Base-by-base conservation (phyloP, 1,140 invertebrate genomes). In the Rhyacophila brunnea region DNA sequence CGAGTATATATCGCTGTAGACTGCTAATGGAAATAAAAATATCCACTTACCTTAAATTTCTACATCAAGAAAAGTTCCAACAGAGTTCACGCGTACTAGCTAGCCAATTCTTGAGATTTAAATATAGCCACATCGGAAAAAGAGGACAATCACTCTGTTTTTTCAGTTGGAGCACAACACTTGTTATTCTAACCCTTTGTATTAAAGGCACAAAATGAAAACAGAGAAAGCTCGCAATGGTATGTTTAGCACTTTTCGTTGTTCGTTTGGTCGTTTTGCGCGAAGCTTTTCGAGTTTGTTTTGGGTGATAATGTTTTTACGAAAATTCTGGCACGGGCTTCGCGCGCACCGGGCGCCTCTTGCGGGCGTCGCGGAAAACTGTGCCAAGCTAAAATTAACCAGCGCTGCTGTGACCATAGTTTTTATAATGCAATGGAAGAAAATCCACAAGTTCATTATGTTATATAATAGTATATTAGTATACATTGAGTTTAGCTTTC, bases 61-160 rank as follows among this genome's bases (percentile, higher is more conserved):
- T 28, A 28, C 23, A 28, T 28, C 4, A 28, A 28, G 23, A 28
- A 28, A 28, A 28, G 23, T 9, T 28, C 23, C 9, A 3, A 28
- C 9, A 28, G 23, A 28, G 23, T 28, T 28, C 23, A 9, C 23
- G 9, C 23, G 23, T 9, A 28, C 23, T 28, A 5, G 23, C 9
- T 28, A 28, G 23, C 23, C 23, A 28, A 53, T 43, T 43, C 23
- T 53, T 42, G 13, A 53, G 52, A 36, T 45, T 55, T 55, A 55
- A 36, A 55, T 55, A 23, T 55, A 55, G 52, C 23, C 51, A 23
- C 42, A 20, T 43, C 19, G 52, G 36, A 55, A 55, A 46, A 40
- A n/a, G 23, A 28, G 14, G 42, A 53, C 46, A 45, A 36, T 55
- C 43, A 55, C 42, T 36, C 38, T 38, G n/a, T 13, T 46, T 45